A percentile compares a stretch with the other conserved stretches of the same genome.
phyloP scores from a whole-genome alignment of 2,797 vertebrate species.

The Antennarius maculatus region DNA sequence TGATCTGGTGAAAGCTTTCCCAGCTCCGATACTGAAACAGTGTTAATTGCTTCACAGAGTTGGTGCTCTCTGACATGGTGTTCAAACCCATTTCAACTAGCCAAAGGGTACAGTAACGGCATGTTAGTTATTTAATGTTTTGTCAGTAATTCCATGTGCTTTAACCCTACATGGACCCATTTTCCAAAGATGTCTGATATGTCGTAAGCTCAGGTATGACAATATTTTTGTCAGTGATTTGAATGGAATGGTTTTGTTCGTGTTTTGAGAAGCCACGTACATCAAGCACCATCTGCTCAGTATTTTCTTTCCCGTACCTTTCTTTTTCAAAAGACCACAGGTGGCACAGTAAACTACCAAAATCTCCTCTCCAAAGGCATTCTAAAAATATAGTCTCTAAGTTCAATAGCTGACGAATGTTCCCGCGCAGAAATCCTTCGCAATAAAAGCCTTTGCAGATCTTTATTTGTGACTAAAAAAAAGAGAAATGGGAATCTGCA shows the following conservation, averaged over 20 bases:
- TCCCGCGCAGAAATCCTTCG: constrained; percentile 4
- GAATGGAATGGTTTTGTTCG: background rate
- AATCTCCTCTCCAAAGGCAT: constrained; percentile 8
- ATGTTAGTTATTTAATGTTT: background rate
- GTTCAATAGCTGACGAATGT: constrained; percentile 20
- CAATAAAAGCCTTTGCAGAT: constrained; percentile 28
- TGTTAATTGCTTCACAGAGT: constrained; percentile 21
- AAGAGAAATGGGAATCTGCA: constrained; percentile 30
- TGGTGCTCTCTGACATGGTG: background rate
- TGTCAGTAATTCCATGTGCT: background rate
- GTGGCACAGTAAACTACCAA: constrained; percentile 13
- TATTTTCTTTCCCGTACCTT: constrained; percentile 13
- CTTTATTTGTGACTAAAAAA: constrained; percentile 51
- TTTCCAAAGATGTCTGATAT: background rate
- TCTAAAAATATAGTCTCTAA: constrained; percentile 14
- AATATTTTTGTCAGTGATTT: background rate
- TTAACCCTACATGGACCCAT: constrained; percentile 4
- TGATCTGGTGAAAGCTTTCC: constrained; percentile 5
- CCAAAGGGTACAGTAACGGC: background rate
- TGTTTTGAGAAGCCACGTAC: background rate
- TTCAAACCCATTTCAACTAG: constrained; percentile 19
- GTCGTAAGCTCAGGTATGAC: background rate
- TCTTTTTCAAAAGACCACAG: constrained; percentile 33
- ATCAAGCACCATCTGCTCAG: background rate
- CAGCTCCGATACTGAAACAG: constrained; percentile 3